A percentile compares a stretch with the other conserved stretches of the same genome.
Conservation (phyloP, 2,797 vertebrate genomes). For the Pseudochirops cupreus region DNA sequence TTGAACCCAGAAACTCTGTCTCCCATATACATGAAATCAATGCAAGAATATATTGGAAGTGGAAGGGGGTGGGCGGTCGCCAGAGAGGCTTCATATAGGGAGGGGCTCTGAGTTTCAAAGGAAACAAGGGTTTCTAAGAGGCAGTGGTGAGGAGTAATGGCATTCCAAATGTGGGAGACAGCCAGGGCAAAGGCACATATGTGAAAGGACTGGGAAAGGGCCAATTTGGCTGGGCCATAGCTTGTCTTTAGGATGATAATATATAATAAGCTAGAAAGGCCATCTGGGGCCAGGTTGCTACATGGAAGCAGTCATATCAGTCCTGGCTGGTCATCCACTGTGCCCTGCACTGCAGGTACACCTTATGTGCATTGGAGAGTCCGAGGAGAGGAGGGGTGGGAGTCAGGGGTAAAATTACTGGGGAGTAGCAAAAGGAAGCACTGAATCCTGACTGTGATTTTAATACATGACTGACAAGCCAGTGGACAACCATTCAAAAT, state of each 20-base stretch:
- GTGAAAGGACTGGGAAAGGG: background rate
- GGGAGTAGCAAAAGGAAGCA: background rate
- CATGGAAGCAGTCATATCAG: background rate
- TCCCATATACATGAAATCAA: background rate
- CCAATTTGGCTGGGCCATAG: background rate
- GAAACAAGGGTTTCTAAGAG: background rate
- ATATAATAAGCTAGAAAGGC: background rate
- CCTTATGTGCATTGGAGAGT: background rate
- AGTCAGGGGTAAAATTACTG: background rate
- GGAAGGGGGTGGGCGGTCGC: background rate
- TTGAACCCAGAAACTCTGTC: background rate
- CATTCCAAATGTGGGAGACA: background rate
- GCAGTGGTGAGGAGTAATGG: background rate
- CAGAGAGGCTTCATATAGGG: background rate
- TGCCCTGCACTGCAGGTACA: background rate
- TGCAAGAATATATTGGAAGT: background rate
- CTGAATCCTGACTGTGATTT: background rate
- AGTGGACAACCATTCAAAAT: background rate
- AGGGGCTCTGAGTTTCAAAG: background rate
- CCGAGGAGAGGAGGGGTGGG: background rate
- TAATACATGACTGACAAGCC: background rate
- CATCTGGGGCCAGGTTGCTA: background rate
- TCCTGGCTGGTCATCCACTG: background rate
- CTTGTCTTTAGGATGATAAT: background rate
- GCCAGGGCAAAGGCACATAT: background rate